Evolutionary conservation across 2,797 vertebrate genomes (phyloP).

Genomic region (Ptychadena robeensis): DNA sequence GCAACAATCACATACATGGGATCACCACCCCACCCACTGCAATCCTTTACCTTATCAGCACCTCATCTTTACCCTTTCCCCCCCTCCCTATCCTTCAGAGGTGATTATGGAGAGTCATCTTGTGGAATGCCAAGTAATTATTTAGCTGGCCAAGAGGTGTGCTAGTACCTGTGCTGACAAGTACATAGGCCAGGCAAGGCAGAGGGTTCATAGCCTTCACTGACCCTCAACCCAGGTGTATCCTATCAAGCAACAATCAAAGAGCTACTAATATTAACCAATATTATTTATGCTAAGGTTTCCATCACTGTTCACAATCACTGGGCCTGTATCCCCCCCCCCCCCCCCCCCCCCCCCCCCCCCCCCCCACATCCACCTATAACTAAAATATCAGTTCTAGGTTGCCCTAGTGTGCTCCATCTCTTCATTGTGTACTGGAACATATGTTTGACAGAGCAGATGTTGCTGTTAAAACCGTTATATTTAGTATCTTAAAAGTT

Average conservation of each 20-base stretch:
- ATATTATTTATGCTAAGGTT: too few species aligned
- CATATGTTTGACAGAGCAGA: not conserved
- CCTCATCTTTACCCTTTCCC: slow-evolving; percentile 25
- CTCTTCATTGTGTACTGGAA: too few species aligned
- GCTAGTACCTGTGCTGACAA: slow-evolving; percentile 26
- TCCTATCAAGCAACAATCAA: too few species aligned
- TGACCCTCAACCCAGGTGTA: not conserved
- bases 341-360: too few species aligned
- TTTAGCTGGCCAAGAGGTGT: slow-evolving; percentile 22
- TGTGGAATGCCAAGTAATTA: slow-evolving; percentile 48
- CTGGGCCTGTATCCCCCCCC: too few species aligned
- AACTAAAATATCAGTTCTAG: too few species aligned
- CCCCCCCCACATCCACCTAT: too few species aligned
- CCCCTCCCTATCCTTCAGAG: slow-evolving; percentile 36
- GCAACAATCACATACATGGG: not conserved
- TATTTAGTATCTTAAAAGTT: slow-evolving; percentile 14
- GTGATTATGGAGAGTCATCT: slow-evolving; percentile 30
- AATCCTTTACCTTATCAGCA: not conserved
- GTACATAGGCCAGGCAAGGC: not conserved
- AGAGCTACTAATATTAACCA: too few species aligned
- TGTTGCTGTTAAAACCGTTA: slow-evolving; percentile 1
- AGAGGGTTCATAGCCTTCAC: slow-evolving; percentile 4
- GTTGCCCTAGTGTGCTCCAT: too few species aligned
- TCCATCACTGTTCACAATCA: too few species aligned
- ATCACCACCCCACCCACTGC: not conserved